Evolutionary conservation across 2,113 vertebrate genomes (phyloP).

Genomic region (Ameiurus melas): DNA sequence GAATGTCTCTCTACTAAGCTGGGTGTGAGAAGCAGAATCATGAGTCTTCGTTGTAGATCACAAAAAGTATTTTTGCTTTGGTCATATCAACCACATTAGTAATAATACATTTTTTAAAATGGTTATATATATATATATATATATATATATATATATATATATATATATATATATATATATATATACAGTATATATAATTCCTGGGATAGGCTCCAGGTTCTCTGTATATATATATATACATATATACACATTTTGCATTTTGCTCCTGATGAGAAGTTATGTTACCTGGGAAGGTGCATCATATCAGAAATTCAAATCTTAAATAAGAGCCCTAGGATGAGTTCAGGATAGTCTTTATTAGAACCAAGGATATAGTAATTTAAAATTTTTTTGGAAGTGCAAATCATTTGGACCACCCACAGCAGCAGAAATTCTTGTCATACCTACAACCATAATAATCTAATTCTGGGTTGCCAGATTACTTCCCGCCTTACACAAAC

Average conservation of each 20-base stretch:
- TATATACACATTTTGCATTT: neutral
- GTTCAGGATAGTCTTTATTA: neutral
- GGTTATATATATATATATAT: too few species aligned
- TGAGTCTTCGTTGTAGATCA: conserved; percentile 2
- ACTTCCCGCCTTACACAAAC: too few species aligned
- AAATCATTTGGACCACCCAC: neutral
- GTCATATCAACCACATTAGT: neutral
- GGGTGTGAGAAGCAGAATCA: neutral
- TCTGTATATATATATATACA: too few species aligned
- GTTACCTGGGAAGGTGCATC: neutral
- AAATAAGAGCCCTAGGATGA: neutral
- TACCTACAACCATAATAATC: neutral
- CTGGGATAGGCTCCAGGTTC: too few species aligned
- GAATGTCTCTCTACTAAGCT: neutral
- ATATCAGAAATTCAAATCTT: neutral
- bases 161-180: too few species aligned
- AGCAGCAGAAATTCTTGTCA: neutral
- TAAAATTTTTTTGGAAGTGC: neutral
- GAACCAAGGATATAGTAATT: neutral
- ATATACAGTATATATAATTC: too few species aligned
- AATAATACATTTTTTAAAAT: too few species aligned
- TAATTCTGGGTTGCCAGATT: neutral
- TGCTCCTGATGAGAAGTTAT: neutral
- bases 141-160: too few species aligned
- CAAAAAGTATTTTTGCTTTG: conserved; percentile 16